These are phyloP conservation scores for Sphaerolaimus hirsutus DNA, from an alignment of 2,888 invertebrate species.

Conservation along the genomic window DNA sequence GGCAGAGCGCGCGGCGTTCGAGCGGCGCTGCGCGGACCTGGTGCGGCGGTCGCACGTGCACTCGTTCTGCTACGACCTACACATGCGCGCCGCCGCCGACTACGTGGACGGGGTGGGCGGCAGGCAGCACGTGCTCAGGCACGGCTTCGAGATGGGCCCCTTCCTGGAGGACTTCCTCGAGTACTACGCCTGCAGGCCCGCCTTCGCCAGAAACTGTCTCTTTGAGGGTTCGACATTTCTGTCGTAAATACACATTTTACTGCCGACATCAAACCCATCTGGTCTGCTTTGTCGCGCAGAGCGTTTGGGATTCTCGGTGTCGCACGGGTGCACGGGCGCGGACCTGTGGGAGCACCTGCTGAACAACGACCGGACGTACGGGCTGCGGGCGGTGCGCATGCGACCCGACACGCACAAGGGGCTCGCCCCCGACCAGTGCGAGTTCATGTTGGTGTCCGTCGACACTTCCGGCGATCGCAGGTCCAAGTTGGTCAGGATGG, in stretches of 20 bases:
- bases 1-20: not conserved
- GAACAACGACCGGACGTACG: not conserved
- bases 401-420: no score
- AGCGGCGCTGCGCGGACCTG: not conserved
- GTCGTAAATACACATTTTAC: no score
- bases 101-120: conserved; percentile 19
- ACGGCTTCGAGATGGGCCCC: no score
- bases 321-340: not conserved
- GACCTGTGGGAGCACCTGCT: not conserved
- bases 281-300: not conserved
- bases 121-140: conserved; percentile 47
- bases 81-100: conserved; percentile 12
- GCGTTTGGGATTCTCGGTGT: not conserved
- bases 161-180: conserved; percentile 51
- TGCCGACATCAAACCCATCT: no score
- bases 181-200: conserved; percentile 51
- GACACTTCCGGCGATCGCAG: no score
- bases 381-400: not conserved
- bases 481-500: no score
- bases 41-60: conserved; percentile 14
- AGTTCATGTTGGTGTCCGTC: no score
- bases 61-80: conserved; percentile 23
- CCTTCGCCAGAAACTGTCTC: conserved; percentile 47
- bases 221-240: conserved; percentile 35
- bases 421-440: no score